Base-by-base conservation (phyloP, 2,113 vertebrate species). In the Chloropsis cyanopogon region DNA sequence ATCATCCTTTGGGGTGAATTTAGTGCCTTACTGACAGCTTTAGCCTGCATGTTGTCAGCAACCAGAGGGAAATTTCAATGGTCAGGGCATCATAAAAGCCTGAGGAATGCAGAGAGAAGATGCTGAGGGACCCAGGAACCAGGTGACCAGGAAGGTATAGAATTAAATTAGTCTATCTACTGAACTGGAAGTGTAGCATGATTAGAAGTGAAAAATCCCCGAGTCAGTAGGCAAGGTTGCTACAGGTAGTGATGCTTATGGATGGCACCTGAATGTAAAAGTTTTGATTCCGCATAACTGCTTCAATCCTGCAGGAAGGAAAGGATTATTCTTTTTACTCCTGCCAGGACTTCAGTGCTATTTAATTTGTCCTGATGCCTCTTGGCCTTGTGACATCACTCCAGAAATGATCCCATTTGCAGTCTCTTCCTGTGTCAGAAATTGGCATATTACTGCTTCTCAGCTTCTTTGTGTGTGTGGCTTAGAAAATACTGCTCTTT, bases 151-250 rank as follows among this genome's bases (percentile, higher is more conserved):
- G 39, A 80, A 22, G 18, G 39, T 72, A 18, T 11, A 57, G 61
- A 65, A 61, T 85, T 90, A 52, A 11, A 35, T 88, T 28, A 53
- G 25, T 78, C 11, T 73, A 10, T 52, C 64, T 78, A 19, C 33
- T 22, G 14, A 0, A 16, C 3, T 4, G 46, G 35, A 69, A 73
- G 60, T 17, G 29, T 0, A 80, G 35, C 46, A 26, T 2, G 1
- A n/a, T 24, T 42, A 44, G 47, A 82, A 61, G 39, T 65, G 68
- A 52, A 59, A 90, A 90, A 68, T 75, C 50, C 25, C 22, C 19
- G 26, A 83, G 39, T 71, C 80, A 56, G 3, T 44, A 83, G 33
- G 28, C 26, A 63, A 39, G 24, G 23, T 50, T 86, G 22, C 52
- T 88, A 0, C 65, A 69, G 42, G 37, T 90, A 50, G 22, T 60